A percentile compares a stretch with the other conserved stretches of the same genome.
Conservation (phyloP, 2,888 invertebrate genomes). For the Oxycera nigricornis region DNA sequence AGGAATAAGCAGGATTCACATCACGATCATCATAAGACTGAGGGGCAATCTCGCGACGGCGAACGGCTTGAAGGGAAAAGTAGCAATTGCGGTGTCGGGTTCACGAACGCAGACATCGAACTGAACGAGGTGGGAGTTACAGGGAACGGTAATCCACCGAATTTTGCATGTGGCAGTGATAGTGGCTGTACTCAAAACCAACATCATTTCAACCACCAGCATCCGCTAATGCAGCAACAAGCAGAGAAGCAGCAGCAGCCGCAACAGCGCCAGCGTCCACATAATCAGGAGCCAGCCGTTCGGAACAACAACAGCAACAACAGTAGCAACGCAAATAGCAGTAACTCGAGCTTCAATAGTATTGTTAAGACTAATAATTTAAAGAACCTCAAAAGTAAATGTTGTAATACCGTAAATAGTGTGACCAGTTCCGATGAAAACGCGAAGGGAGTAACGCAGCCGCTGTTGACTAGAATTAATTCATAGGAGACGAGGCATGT, state of each 20-base stretch:
- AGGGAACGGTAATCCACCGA: conserved; percentile 45
- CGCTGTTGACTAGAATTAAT: conserved; percentile 54
- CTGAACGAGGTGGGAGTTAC: conserved; percentile 8
- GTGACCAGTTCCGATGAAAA: conserved; percentile 49
- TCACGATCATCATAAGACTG: conserved; percentile 29
- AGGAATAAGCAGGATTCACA: neutral
- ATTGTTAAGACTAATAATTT: conserved; percentile 56
- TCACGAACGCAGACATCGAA: neutral
- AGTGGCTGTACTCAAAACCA: conserved; percentile 22
- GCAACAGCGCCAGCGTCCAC: conserved; percentile 5
- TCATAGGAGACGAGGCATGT: conserved; percentile 39
- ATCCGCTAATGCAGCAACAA: neutral
- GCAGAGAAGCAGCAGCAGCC: neutral
- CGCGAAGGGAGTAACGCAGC: conserved; percentile 55
- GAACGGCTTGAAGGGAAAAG: conserved; percentile 15
- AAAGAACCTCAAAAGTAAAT: conserved; percentile 55
- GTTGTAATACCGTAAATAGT: conserved; percentile 48
- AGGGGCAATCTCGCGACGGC: conserved; percentile 21
- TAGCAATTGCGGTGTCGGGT: conserved; percentile 5
- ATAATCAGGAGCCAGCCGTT: conserved; percentile 46
- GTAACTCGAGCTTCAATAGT: conserved; percentile 50
- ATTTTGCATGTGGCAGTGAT: conserved; percentile 40
- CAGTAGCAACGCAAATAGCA: conserved; percentile 46
- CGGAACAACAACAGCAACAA: conserved; percentile 44
- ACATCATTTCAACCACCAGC: conserved; percentile 13